Conservation (phyloP, 2,888 invertebrate genomes). For the Scaptomyza flava region DNA sequence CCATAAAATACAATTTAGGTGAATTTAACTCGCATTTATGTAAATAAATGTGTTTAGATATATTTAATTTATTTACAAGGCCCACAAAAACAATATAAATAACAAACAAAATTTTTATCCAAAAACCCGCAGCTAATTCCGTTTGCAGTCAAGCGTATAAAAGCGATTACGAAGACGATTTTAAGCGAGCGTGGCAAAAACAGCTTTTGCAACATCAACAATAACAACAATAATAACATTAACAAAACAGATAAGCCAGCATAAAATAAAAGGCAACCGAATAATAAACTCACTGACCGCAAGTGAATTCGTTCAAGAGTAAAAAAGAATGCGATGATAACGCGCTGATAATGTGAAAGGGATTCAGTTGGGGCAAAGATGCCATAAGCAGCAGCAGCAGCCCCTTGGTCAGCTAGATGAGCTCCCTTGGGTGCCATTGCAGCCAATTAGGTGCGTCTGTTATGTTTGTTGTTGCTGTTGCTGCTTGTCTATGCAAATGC, state of each 20-base stretch:
- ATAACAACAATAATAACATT: constrained; percentile 28
- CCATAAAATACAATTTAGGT: neutral
- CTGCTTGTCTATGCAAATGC: constrained; percentile 80
- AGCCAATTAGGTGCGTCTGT: constrained; percentile 83
- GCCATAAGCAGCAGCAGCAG: constrained; percentile 18
- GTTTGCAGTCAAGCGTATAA: constrained; percentile 82
- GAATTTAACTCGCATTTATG: neutral
- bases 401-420: constrained; percentile 48
- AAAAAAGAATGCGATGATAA: constrained; percentile 73
- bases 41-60: constrained; percentile 28
- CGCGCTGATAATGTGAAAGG: constrained; percentile 69
- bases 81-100: constrained; percentile 14
- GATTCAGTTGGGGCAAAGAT: constrained; percentile 23
- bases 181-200: constrained; percentile 51
- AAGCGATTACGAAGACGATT: constrained; percentile 80
- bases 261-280: constrained; percentile 72
- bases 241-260: constrained; percentile 65
- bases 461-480: constrained; percentile 56
- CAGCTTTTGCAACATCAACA: constrained; percentile 53
- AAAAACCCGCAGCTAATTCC: constrained; percentile 75
- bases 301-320: constrained; percentile 57
- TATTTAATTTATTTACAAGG: constrained; percentile 37
- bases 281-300: constrained; percentile 81
- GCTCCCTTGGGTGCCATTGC: constrained; percentile 84
- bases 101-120: constrained; percentile 33